Percentiles rank a stretch among this genome's conserved stretches.
These are phyloP conservation scores for Stomatorhinus walkeri DNA, from an alignment of 2,797 vertebrate genomes.

Conservation along the genomic window DNA sequence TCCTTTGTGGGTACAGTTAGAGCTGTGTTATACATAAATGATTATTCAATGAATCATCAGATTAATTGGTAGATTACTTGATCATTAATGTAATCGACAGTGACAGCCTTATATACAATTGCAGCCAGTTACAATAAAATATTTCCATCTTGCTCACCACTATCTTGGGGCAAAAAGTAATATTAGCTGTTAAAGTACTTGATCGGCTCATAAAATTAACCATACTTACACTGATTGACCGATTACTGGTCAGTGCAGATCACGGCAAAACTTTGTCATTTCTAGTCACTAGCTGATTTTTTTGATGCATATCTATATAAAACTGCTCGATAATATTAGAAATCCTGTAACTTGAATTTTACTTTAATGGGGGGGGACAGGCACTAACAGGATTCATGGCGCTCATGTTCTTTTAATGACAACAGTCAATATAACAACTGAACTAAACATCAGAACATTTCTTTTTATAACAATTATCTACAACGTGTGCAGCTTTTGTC, in stretches of 20 bases:
- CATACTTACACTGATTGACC: neutral
- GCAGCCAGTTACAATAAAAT: too few species aligned
- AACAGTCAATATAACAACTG: too few species aligned
- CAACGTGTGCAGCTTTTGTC: too few species aligned
- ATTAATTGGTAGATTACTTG: neutral
- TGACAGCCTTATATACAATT: neutral
- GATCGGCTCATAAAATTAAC: neutral
- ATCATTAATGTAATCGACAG: neutral
- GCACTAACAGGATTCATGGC: too few species aligned
- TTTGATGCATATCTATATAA: neutral
- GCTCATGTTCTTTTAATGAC: too few species aligned
- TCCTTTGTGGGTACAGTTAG: too few species aligned
- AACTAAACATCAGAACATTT: too few species aligned
- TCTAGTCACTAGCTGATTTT: neutral
- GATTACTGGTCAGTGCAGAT: neutral
- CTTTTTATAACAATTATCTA: too few species aligned
- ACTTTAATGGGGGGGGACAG: neutral
- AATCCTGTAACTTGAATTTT: neutral
- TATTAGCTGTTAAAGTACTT: neutral
- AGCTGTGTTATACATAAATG: neutral
- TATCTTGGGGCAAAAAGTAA: neutral
- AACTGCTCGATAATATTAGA: neutral
- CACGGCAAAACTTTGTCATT: neutral
- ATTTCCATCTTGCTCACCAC: neutral
- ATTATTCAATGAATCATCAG: neutral